Base-by-base conservation (phyloP, 1,140 invertebrate species). In the Drosophila azteca region DNA sequence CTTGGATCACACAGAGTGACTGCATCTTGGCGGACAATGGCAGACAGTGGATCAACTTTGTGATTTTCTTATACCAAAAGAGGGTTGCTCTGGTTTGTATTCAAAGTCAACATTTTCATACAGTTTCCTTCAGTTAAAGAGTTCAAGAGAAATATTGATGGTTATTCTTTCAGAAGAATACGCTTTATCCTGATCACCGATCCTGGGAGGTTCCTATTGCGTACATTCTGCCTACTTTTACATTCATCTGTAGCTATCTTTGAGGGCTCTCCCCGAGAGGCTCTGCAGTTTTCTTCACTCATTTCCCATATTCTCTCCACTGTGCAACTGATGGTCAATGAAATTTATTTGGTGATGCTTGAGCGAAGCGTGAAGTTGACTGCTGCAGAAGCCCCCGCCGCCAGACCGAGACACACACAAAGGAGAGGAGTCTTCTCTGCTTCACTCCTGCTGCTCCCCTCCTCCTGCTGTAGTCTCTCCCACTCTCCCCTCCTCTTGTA, bases 331-430 rank as follows among this genome's bases (percentile, higher is more conserved):
- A 82, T 64, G 77, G 75, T 90, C 85, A 90, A 90, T 90, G 87
- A 90, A 90, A 90, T 90, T 90, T 90, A 90, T 90, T 90, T 90
- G 87, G 87, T 90, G 87, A 90, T 90, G 87, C 77, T 89, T 90
- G 87, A 82, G 87, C 87, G 75, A 90, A 85, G 87, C 87, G 87
- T 90, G 87, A 90, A 90, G 84, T 89, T 84, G 85, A 89, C 84
- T 89, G 85, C 85, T 52, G 77, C 85, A 89, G 84, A 89, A 88
- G 83, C 83, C 76, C 52, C 76, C 70, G 72, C 70, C 60, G 43
- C 35, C 35, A 58, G 41, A 63, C n/a, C n/a, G 48, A 59, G 63
- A 52, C 65, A 17, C 48, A 43, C 61, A 39, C 52, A 64, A 79
- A 70, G 70, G 69, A 72, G 35, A 11, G 13, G 35, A 39, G 3